phyloP scores from a whole-genome alignment of 2,113 vertebrate genomes.

The Paramormyrops kingsleyae region DNA sequence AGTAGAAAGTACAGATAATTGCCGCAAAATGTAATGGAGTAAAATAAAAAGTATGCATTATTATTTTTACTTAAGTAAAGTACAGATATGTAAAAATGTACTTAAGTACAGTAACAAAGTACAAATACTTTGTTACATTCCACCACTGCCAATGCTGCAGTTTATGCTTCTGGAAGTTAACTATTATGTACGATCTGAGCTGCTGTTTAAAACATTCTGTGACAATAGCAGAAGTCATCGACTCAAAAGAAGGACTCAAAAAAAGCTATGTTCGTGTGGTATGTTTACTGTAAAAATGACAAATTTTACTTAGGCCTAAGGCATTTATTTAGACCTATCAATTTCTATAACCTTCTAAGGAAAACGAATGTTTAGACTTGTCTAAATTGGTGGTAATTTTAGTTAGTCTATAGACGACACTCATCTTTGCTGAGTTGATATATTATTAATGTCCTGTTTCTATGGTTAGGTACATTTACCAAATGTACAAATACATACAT shows the following conservation, averaged over 20 bases:
- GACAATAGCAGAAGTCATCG: not conserved
- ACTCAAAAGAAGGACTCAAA: not conserved
- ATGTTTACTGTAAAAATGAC: not conserved
- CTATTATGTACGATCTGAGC: not conserved
- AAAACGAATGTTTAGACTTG: not conserved
- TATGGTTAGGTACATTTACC: not conserved
- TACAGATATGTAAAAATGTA: too few species aligned
- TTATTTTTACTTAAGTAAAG: too few species aligned
- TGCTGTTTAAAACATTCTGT: not conserved
- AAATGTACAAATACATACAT: not conserved
- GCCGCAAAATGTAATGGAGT: too few species aligned
- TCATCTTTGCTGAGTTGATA: not conserved
- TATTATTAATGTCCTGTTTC: not conserved
- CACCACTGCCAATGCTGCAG: not conserved
- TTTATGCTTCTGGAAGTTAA: not conserved
- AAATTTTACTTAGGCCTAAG: not conserved
- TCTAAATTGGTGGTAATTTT: not conserved
- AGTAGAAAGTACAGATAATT: too few species aligned
- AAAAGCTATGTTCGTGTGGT: not conserved
- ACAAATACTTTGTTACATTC: too few species aligned
- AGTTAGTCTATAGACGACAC: not conserved
- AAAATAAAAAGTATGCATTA: too few species aligned
- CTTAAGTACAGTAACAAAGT: too few species aligned
- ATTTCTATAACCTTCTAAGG: not conserved
- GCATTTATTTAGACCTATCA: not conserved